These are phyloP conservation scores for Paramuricea clavata DNA, from an alignment of 92 coral and sea anemone genomes.

Conservation along the genomic window DNA sequence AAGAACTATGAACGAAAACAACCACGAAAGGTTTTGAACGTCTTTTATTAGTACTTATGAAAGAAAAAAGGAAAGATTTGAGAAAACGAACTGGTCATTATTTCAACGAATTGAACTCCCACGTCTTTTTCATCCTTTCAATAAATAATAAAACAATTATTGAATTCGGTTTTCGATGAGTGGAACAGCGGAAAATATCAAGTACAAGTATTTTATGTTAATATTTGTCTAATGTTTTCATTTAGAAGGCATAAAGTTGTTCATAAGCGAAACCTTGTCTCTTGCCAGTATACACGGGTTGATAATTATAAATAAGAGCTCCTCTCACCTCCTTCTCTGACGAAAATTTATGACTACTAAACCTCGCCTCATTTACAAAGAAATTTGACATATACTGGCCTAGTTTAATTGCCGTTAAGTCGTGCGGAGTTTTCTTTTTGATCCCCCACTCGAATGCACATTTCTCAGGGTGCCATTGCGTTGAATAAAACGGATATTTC, in stretches of 20 bases:
- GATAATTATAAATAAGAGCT: conserved; percentile 83
- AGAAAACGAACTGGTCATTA: no score
- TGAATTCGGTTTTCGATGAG: no score
- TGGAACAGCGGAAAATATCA: no score
- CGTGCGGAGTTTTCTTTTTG: conserved; percentile 15
- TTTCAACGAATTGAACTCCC: no score
- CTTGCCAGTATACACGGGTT: conserved; percentile 74
- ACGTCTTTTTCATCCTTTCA: no score
- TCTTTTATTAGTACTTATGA: no score
- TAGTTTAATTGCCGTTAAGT: conserved; percentile 24
- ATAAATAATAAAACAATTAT: no score
- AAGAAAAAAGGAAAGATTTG: no score
- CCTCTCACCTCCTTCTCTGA: conserved; percentile 73
- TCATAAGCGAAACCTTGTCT: not conserved
- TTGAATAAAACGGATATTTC: conserved; percentile 57
- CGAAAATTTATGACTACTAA: conserved; percentile 77
- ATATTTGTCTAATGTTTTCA: no score
- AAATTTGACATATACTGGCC: conserved; percentile 51
- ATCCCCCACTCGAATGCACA: conserved; percentile 40
- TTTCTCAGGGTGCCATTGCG: conserved; percentile 69
- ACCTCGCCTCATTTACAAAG: conserved; percentile 70
- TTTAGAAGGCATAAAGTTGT: not conserved
- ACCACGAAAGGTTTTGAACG: no score
- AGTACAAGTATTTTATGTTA: no score
- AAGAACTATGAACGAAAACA: no score